Base-by-base conservation (phyloP, 2,888 invertebrate genomes). In the Lutraria lutraria region DNA sequence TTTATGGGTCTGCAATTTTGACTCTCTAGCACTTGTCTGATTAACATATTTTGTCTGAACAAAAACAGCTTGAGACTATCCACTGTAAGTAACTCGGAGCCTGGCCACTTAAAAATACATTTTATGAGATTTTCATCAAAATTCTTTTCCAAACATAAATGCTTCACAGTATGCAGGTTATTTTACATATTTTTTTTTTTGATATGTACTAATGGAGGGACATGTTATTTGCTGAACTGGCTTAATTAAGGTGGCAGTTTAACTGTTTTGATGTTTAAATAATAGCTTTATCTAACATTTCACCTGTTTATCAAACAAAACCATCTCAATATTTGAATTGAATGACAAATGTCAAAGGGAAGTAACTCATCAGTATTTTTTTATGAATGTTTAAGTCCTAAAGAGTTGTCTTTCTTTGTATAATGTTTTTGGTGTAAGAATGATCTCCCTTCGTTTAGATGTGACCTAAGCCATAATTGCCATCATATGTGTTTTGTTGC, bases 361-460 rank as follows among this genome's bases (percentile, higher is more conserved):
- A 84, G 76, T 76, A 76, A 84, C 76, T 84, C 84, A 13, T 1
- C 12, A 29, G 25, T 76, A 76, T 34, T 76, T 12, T 31, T 31
- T 13, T 25, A 31, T 84, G 43, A 43, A 72, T 29, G 31, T 19
- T 16, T 54, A 54, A 25, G 76, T 4, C 34, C 0, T 21, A 21
- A 19, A 29, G 84, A 84, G 84, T 84, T 76, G 31, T 53, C 76
- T 84, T 21, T 52, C 84, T 84, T 84, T 31, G 34, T 76, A 31
- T 13, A 12, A 13, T 56, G 56, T 56, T 6, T 56, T 21, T 12
- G 12, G 21, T 56, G 56, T 56, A 19, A 19, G 56, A 12, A 6
- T 16, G 1, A 3, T 56, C 21, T 56, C 19, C 12, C 43, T 43
- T 43, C 4, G 43, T 43, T 43, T 4, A 4, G 8, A 43, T 43